Evolutionary conservation across 2,888 invertebrate genomes (phyloP).

Genomic region (Sphaerophoria taeniata): DNA sequence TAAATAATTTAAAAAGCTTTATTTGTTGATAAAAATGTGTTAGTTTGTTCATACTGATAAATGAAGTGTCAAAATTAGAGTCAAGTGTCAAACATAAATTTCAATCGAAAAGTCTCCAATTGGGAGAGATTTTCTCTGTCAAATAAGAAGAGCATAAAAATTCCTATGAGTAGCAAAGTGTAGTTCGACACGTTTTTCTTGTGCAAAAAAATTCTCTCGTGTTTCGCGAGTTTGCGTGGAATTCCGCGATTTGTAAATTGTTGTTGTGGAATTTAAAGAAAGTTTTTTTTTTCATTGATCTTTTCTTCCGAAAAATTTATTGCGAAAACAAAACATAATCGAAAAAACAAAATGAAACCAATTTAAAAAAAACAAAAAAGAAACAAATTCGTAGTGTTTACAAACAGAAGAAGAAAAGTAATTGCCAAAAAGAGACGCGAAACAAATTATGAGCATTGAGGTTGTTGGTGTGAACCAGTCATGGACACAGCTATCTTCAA

Average conservation of each 20-base stretch:
- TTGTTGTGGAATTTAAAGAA: conserved; percentile 73
- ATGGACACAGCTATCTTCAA: conserved; percentile 73
- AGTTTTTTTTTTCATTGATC: conserved; percentile 66
- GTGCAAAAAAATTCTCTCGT: conserved; percentile 43
- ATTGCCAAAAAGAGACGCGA: too few relatives aligned
- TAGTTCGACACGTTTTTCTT: conserved; percentile 25
- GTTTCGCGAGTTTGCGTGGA: conserved; percentile 35
- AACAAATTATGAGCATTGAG: conserved; percentile 74
- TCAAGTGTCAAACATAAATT: conserved; percentile 39
- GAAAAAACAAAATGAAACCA: conserved; percentile 52
- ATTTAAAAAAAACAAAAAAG: too few relatives aligned
- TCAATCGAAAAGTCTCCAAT: conserved; percentile 50
- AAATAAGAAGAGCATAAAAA: conserved; percentile 29
- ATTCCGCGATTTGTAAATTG: conserved; percentile 24
- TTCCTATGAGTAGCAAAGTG: conserved; percentile 37
- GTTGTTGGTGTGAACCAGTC: conserved; percentile 74
- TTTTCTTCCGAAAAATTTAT: conserved; percentile 9
- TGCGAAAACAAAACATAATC: conserved; percentile 9
- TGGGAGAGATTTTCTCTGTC: conserved; percentile 13
- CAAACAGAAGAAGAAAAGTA: too few relatives aligned
- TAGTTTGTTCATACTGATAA: not conserved
- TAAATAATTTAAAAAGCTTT: conserved; percentile 28
- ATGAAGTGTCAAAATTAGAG: conserved; percentile 40
- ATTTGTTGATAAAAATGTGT: not conserved
- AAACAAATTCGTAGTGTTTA: too few relatives aligned